Evolutionary conservation across 2,797 vertebrate species (phyloP).

Genomic region (Zalophus californianus): DNA sequence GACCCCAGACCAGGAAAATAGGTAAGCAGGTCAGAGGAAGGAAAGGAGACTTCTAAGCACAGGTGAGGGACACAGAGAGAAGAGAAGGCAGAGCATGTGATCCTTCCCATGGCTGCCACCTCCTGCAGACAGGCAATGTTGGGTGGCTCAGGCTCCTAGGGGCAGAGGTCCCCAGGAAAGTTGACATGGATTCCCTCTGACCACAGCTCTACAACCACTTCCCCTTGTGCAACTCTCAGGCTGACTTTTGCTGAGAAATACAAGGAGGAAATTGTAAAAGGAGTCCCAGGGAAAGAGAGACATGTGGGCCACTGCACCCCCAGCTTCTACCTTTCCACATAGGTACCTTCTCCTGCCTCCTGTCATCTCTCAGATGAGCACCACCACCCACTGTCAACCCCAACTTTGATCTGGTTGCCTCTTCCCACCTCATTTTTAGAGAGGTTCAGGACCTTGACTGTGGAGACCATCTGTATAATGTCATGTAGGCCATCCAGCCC

Average conservation of each 20-base stretch:
- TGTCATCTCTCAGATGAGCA: not conserved
- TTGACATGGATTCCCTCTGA: slow-evolving; percentile 54
- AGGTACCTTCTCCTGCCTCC: not conserved
- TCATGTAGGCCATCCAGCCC: slow-evolving; percentile 91
- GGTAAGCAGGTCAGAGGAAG: not conserved
- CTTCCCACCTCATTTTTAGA: slow-evolving; percentile 90
- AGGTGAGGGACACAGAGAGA: not conserved
- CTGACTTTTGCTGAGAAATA: not conserved
- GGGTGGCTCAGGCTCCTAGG: slow-evolving; percentile 89
- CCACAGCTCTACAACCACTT: not conserved
- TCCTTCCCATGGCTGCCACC: not conserved
- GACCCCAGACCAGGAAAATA: not conserved
- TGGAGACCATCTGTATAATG: slow-evolving; percentile 88
- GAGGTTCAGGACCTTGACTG: slow-evolving; percentile 92
- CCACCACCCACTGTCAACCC: not conserved
- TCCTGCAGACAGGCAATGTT: not conserved
- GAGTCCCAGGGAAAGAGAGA: no score
- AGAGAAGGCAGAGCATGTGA: not conserved
- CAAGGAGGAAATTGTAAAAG: not conserved
- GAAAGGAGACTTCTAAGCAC: not conserved
- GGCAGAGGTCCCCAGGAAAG: slow-evolving; percentile 89
- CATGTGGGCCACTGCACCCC: no score
- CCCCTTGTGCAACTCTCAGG: not conserved
- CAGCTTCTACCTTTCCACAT: no score
- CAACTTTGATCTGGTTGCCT: not conserved